Percentiles rank a stretch among this genome's conserved stretches.
These are phyloP conservation scores for Ricordea florida DNA, from an alignment of 92 coral and sea anemone species.

Conservation along the genomic window DNA sequence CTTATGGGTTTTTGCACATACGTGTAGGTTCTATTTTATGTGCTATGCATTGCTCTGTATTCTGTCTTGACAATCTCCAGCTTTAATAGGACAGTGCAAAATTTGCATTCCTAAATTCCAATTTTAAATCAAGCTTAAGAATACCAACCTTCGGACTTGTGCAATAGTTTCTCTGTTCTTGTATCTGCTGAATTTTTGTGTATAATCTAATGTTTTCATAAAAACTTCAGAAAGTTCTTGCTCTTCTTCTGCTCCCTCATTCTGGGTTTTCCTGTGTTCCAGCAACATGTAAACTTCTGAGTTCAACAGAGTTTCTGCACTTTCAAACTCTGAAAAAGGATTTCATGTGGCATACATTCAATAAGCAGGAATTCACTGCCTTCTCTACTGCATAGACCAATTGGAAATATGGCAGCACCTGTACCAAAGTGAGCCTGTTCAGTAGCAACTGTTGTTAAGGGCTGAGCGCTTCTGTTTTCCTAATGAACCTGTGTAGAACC, in stretches of 20 bases:
- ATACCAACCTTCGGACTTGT: constrained; percentile 86
- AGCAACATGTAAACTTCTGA: constrained; percentile 98
- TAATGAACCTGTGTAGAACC: too few relatives aligned
- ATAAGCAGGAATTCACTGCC: background rate
- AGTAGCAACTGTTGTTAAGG: too few relatives aligned
- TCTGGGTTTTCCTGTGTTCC: constrained; percentile 95
- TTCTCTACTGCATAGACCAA: background rate
- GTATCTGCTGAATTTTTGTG: constrained; percentile 94
- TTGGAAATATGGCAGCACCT: too few relatives aligned
- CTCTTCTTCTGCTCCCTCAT: constrained; percentile 95
- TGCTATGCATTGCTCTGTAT: too few relatives aligned
- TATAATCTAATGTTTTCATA: constrained; percentile 88
- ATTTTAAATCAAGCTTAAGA: background rate
- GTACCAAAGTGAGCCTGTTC: too few relatives aligned
- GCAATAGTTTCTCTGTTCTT: constrained; percentile 99
- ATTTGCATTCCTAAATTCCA: too few relatives aligned
- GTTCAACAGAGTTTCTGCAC: constrained; percentile 92
- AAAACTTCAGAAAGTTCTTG: constrained; percentile 95
- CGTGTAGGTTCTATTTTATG: too few relatives aligned
- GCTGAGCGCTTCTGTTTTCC: too few relatives aligned
- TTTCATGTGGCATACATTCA: background rate
- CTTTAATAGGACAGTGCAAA: too few relatives aligned
- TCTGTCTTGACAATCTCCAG: too few relatives aligned
- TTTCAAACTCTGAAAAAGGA: constrained; percentile 83
- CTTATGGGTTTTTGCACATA: too few relatives aligned